Evolutionary conservation across 2,113 vertebrate genomes (phyloP), one percentile per base, ranked within the genome.

Genomic region (Xenus cinereus): DNA sequence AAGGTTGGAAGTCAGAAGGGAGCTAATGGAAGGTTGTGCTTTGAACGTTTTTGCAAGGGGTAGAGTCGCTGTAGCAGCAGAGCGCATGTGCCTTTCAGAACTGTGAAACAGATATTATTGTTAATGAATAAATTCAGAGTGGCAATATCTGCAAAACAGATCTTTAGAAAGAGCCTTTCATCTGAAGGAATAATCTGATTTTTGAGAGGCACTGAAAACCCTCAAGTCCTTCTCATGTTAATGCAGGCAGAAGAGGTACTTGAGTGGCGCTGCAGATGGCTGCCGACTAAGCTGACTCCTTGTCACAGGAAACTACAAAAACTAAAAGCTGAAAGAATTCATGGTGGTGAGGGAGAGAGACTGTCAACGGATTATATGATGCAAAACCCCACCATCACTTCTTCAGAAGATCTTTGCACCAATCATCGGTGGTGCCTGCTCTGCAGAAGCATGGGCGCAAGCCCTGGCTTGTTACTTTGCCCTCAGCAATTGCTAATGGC

Each of bases 351-450:
- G 12, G 56, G 43, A 84, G 32, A 60, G n/a, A 15, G 33, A 28
- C 45, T 74, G 17, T 45, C 41, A 80, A 90, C n/a, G 50, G 53
- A 48, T 48, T 51, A 56, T 37, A 21, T 0, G 2, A 50, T 51
- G 18, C 12, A 78, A 37, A 72, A 50, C 27, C 0, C 0, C 14
- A 35, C 1, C 8, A 12, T 24, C 3, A 3, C 13, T 62, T 77
- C 8, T 88, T 53, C 35, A 48, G 67, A 35, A 68, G 16, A 6
- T 45, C 59, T 89, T 80, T 59, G 19, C 32, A 81, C 19, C 9
- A 22, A 56, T 26, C 14, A 32, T 5, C 28, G 14, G 35, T 0
- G 1, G 5, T 51, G 7, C 5, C 19, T 53, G 39, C 39, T 87
- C 23, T 30, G 45, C 28, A 79, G 39, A 68, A 23, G 10, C 14